Conservation (phyloP, 2,888 invertebrate genomes). For the Ernsta delagoae region DNA sequence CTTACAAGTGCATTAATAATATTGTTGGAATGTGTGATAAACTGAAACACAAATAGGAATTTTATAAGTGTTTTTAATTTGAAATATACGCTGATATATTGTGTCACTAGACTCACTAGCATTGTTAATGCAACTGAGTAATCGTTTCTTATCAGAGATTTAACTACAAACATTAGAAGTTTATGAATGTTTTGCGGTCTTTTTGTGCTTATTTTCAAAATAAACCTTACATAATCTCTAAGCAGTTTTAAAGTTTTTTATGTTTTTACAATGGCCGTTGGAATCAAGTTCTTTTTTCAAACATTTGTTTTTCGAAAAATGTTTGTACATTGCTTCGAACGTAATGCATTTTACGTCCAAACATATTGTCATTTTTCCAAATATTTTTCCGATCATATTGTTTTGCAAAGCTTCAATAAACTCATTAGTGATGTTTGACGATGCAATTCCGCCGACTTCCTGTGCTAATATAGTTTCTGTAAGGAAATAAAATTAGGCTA, state of each 20-base stretch:
- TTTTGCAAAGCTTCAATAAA: constrained; percentile 74
- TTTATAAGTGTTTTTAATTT: constrained; percentile 13
- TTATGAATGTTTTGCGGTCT: constrained; percentile 44
- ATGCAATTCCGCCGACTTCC: constrained; percentile 75
- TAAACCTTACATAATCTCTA: constrained; percentile 46
- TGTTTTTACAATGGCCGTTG: constrained; percentile 65
- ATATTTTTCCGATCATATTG: constrained; percentile 71
- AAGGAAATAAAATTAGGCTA: constrained; percentile 28
- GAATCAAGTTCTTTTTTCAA: constrained; percentile 60
- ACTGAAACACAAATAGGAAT: constrained; percentile 24
- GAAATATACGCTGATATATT: constrained; percentile 7
- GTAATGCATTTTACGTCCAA: constrained; percentile 70
- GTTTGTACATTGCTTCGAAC: constrained; percentile 66
- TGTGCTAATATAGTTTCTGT: constrained; percentile 70
- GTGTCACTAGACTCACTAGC: constrained; percentile 15
- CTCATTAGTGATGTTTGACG: constrained; percentile 71
- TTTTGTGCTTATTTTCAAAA: constrained; percentile 22
- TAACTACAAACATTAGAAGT: constrained; percentile 40
- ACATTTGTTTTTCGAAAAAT: constrained; percentile 67
- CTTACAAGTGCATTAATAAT: neutral
- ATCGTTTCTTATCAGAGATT: constrained; percentile 43
- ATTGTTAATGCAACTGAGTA: constrained; percentile 21
- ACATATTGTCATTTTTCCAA: constrained; percentile 73
- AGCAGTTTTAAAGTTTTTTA: constrained; percentile 59
- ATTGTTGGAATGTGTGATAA: constrained; percentile 20